These are phyloP conservation scores for Pseudorhombus dupliciocellatus DNA, from an alignment of 2,113 vertebrate species.

Conservation along the genomic window DNA sequence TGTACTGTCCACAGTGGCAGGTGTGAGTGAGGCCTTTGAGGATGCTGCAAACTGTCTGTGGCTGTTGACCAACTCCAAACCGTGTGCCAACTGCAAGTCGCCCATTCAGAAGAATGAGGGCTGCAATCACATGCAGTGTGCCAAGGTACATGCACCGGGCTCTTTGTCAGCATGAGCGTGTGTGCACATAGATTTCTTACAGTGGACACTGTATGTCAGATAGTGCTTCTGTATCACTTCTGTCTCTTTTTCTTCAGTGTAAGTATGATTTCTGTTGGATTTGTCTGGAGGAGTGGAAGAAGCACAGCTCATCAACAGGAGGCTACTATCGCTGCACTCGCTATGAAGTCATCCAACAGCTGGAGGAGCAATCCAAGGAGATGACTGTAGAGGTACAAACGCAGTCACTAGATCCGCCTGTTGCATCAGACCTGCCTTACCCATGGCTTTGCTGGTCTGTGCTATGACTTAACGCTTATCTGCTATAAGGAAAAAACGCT, in stretches of 20 bases:
- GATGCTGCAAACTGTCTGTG: constrained; percentile 99
- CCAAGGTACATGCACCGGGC: constrained; percentile 84
- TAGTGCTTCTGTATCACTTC: too few relatives aligned
- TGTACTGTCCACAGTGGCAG: constrained; percentile 85
- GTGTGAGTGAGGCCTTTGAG: constrained; percentile 96
- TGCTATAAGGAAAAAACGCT: too few relatives aligned
- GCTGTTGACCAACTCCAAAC: constrained; percentile 97
- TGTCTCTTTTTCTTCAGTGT: constrained; percentile 79
- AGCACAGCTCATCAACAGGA: constrained; percentile 98
- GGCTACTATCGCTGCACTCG: constrained; percentile 98
- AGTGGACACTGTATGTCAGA: too few relatives aligned
- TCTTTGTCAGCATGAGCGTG: neutral
- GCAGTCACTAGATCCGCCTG: too few relatives aligned
- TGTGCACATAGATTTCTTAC: too few relatives aligned
- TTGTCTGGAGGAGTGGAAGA: constrained; percentile 84
- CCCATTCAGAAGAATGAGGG: constrained; percentile 99
- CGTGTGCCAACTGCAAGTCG: constrained; percentile 99
- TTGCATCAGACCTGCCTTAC: too few relatives aligned
- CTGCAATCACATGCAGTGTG: constrained; percentile 99
- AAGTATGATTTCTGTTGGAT: constrained; percentile 99
- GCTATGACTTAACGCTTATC: too few relatives aligned
- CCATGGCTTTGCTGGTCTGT: too few relatives aligned
- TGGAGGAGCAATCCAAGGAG: constrained; percentile 97
- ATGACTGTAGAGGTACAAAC: constrained; percentile 95
- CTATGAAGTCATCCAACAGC: constrained; percentile 97